Percentiles rank a stretch among this genome's conserved stretches.
Evolutionary conservation across 2,113 vertebrate species (phyloP).

Genomic region (Lepisosteus oculatus): DNA sequence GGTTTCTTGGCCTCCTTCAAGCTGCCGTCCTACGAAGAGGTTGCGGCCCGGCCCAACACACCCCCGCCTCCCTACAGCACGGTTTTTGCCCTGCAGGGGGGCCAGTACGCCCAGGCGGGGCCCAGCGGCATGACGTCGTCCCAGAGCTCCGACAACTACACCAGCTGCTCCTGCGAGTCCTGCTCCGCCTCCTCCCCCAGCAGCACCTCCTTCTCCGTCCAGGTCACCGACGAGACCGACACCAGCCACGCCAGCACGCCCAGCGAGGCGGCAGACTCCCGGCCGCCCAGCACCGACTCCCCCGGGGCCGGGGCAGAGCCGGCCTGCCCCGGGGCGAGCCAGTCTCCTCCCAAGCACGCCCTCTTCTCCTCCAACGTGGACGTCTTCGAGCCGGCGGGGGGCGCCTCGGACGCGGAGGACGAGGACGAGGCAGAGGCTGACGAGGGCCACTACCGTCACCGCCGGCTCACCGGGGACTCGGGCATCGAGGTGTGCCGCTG

Average conservation of each 20-base stretch:
- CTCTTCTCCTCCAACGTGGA: constrained; percentile 58
- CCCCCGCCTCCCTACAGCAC: constrained; percentile 88
- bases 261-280: constrained; percentile 40
- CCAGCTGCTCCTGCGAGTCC: constrained; percentile 82
- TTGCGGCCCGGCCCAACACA: constrained; percentile 81
- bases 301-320: constrained; percentile 30
- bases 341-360: constrained; percentile 40
- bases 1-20: constrained; percentile 89
- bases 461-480: constrained; percentile 85
- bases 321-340: constrained; percentile 27
- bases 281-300: constrained; percentile 32
- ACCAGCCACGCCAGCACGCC: constrained; percentile 67
- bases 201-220: constrained; percentile 76
- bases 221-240: constrained; percentile 74
- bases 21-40: constrained; percentile 91
- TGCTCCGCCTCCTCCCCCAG: constrained; percentile 78
- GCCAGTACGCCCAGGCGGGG: constrained; percentile 49
- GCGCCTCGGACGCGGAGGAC: constrained; percentile 45
- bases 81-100: constrained; percentile 65
- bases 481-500: constrained; percentile 88
- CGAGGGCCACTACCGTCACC: constrained; percentile 72
- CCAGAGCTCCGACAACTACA: constrained; percentile 78
- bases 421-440: constrained; percentile 54
- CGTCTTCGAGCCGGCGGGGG: constrained; percentile 42
- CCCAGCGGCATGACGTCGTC: constrained; percentile 65